Conservation (phyloP, 2,797 vertebrate species). For the Saxicola maurus region DNA sequence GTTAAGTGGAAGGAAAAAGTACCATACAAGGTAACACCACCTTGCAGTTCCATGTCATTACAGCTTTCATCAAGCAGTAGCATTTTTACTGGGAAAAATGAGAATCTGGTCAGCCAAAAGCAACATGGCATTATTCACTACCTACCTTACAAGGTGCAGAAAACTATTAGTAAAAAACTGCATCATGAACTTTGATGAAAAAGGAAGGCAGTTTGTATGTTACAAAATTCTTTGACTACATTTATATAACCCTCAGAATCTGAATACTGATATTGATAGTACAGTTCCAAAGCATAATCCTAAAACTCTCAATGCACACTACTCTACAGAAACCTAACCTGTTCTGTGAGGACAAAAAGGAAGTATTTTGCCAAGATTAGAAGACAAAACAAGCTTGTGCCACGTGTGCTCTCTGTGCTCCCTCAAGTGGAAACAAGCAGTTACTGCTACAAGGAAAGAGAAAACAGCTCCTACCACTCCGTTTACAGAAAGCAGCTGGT, state of each 20-base stretch:
- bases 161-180: neutral
- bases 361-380: neutral
- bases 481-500: constrained; percentile 97
- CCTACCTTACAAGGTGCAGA: neutral
- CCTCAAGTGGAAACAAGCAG: constrained; percentile 53
- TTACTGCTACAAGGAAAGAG: constrained; percentile 44
- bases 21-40: neutral
- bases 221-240: neutral
- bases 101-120: neutral
- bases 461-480: constrained; percentile 85
- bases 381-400: neutral
- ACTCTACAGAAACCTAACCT: neutral
- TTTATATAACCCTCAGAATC: neutral
- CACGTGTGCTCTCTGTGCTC: neutral
- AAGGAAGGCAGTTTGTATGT: neutral
- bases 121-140: neutral
- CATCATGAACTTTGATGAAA: neutral
- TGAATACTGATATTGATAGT: neutral
- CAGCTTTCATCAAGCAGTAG: neutral
- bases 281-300: neutral
- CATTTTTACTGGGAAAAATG: neutral
- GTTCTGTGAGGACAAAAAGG: neutral
- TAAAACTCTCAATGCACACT: neutral
- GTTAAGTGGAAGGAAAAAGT: neutral
- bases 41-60: neutral